Base-by-base conservation (phyloP, 2,888 invertebrate genomes). In the Eueremaeus valkanovi region DNA sequence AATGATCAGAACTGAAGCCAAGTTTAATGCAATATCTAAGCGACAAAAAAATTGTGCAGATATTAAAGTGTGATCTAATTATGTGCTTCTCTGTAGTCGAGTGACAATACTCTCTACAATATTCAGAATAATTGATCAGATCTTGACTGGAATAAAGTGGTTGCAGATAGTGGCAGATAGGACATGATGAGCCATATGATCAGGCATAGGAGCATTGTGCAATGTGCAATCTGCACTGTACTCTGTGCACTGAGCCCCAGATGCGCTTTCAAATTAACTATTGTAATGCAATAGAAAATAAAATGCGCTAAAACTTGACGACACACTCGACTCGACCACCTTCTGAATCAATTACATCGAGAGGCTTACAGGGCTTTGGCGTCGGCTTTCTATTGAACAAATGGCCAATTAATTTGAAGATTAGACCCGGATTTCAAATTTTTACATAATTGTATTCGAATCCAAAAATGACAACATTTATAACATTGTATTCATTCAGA, bases 391-490 rank as follows among this genome's bases (percentile, higher is more conserved):
- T 63, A 29, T 29, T 36, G 63, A 33, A 29, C 33, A 63, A 63
- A 63, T 63, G 63, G 63, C 33, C 63, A 63, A 63, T 63, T 63
- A 63, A 63, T 63, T 63, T 13, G 13, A 29, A 63, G 63, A 63
- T 63, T 63, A 63, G n/a, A 33, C 63, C 31, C 16, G 33, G 63
- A 63, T 63, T 63, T 29, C n/a, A 3, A 31, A 63, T 63, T 63
- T 63, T 63, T 63, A 63, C 63, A 63, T 63, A 63, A 63, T 63
- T 63, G 63, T 36, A 63, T 63, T 63, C 36, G 5, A 36, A 63
- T 63, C 18, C 36, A 63, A 63, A 63, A 63, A 63, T 63, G 6
- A 63, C 33, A 63, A 36, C 27, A 27, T n/a, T 63, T 63, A 63
- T 11, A 27, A 63, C 31, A 29, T 36, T n/a, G n/a, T 29, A 63